Evolutionary conservation across 2,888 invertebrate species (phyloP), one percentile per base, ranked within the genome.

Genomic region (Limnephilus marmoratus): DNA sequence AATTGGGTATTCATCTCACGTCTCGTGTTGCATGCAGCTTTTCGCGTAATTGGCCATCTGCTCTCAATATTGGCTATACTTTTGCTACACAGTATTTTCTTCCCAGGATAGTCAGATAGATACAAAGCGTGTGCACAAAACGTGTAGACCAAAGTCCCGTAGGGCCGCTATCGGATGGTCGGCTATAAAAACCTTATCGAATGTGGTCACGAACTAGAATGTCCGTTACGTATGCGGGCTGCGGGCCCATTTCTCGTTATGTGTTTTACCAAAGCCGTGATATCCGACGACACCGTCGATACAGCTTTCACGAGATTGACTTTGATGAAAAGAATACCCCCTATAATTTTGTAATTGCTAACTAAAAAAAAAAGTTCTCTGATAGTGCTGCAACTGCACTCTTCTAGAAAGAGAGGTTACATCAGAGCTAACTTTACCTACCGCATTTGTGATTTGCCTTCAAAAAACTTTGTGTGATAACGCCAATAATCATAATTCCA

Each of bases 191-290:
- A 34, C 82, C 82, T 82, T 82, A 82, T 82, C 82, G 82, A 82
- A 82, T 82, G 82, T 82, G 82, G 82, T 31, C 82, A 82, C 82
- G 82, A 82, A 34, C 82, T 82, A 34, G 34, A 82, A 82, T 82
- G 31, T 82, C 82, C 82, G 82, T 34, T 82, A 82, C 82, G 34
- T 82, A 82, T 34, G 15, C 3, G 3, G 45, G 45, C 13, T 13
- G 82, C 29, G 82, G 34, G 82, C 34, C 34, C 31, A 13, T 68
- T 68, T 68, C 24, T 68, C 68, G 68, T n/a, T 68, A n/a, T 68
- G 68, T 68, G 68, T 68, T 68, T 68, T 68, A 18, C 68, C 68
- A 68, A 68, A 68, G 68, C n/a, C 68, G 68, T 24, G 68, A 68
- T 68, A 68, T 68, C 68, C 68, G 68, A 24, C 68, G 9, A 68